A percentile compares a stretch with the other conserved stretches of the same genome.
These are phyloP conservation scores for Harpalus rufipes DNA, from an alignment of 2,888 invertebrate genomes.

Conservation along the genomic window DNA sequence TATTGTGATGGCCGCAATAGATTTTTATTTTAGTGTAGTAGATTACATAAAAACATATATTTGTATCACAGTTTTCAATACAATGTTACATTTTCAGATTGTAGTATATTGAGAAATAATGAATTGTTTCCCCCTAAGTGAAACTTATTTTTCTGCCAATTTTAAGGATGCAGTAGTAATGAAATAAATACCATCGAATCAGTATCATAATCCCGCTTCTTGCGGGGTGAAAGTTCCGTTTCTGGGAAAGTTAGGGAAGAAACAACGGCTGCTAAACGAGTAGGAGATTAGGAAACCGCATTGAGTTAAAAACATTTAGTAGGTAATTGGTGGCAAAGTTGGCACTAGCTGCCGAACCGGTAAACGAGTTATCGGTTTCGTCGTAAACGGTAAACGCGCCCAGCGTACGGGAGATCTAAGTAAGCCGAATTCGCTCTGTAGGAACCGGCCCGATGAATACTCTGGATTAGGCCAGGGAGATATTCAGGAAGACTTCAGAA, in stretches of 20 bases:
- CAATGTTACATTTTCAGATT: too few relatives aligned
- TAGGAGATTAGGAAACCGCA: constrained; percentile 44
- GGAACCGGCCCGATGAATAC: constrained; percentile 24
- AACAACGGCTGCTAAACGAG: constrained; percentile 40
- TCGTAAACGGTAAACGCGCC: constrained; percentile 39
- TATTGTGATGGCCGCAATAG: too few relatives aligned
- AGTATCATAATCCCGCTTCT: background rate
- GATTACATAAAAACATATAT: too few relatives aligned
- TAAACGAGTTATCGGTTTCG: constrained; percentile 62
- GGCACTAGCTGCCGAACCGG: constrained; percentile 53
- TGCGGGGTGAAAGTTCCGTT: too few relatives aligned
- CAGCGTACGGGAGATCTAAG: constrained; percentile 34
- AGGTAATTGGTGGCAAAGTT: constrained; percentile 50
- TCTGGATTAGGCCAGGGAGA: constrained; percentile 5
- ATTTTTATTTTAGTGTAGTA: too few relatives aligned
- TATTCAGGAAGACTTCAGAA: too few relatives aligned
- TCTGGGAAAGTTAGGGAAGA: constrained; percentile 16
- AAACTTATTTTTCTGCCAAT: background rate
- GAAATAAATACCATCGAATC: background rate
- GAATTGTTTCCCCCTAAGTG: too few relatives aligned
- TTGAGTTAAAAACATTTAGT: constrained; percentile 54
- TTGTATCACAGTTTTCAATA: too few relatives aligned
- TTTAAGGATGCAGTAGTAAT: background rate
- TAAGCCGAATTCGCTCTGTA: constrained; percentile 31
- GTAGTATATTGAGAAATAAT: too few relatives aligned